Evolutionary conservation across 2,888 invertebrate species (phyloP).

Genomic region (Hemaris fuciformis): DNA sequence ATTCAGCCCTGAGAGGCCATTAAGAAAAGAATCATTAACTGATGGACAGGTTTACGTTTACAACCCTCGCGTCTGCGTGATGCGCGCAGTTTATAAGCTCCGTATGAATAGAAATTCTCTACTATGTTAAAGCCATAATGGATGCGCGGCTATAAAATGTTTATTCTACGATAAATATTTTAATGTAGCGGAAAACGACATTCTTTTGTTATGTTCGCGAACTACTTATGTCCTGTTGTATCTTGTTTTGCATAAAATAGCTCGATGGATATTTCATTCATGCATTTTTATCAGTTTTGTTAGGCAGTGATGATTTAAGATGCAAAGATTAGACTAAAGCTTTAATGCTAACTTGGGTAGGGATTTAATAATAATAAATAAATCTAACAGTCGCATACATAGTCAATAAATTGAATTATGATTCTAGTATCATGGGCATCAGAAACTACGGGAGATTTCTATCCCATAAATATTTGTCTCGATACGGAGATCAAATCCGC

Average conservation of each 20-base stretch:
- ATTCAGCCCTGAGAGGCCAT: slow-evolving; percentile 71
- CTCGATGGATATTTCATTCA: neutral
- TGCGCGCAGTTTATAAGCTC: slow-evolving; percentile 55
- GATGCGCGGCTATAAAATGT: neutral
- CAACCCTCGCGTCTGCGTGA: slow-evolving; percentile 57
- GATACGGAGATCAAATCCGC: no score
- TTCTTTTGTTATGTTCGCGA: slow-evolving; percentile 1
- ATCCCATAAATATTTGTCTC: no score
- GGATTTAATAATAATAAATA: no score
- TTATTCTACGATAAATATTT: neutral
- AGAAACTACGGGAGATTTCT: no score
- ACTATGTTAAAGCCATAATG: neutral
- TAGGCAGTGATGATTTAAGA: neutral
- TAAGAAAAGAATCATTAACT: slow-evolving; percentile 72
- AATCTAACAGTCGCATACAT: no score
- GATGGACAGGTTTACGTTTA: slow-evolving; percentile 65
- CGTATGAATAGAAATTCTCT: slow-evolving; percentile 38
- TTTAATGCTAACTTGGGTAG: no score
- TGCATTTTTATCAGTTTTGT: neutral
- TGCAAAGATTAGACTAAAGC: no score
- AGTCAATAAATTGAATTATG: no score
- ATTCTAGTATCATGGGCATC: no score
- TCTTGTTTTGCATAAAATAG: neutral
- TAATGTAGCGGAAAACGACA: slow-evolving; percentile 6
- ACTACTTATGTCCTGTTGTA: neutral